Conservation (phyloP, 37 sponge, comb jelly and placozoan genomes). For the Chondrosia reniformis region DNA sequence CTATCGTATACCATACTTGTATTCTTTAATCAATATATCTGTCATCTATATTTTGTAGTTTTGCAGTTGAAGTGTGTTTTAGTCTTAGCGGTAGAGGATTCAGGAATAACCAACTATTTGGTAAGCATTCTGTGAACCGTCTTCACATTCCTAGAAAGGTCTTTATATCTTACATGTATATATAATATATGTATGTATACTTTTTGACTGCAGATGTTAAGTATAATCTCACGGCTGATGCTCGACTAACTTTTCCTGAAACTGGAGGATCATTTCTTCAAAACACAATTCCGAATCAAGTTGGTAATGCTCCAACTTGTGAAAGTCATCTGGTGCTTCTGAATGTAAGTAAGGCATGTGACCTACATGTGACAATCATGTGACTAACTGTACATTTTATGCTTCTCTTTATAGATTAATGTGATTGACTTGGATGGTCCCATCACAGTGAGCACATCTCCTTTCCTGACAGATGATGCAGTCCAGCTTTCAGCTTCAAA, state of each 20-base stretch:
- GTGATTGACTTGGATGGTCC: neutral
- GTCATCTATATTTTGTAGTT: neutral
- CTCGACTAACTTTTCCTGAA: neutral
- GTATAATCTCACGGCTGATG: slow-evolving; percentile 10
- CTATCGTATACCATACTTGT: no score
- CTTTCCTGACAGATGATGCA: neutral
- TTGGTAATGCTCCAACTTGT: neutral
- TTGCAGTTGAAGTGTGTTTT: slow-evolving; percentile 17
- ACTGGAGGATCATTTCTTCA: neutral
- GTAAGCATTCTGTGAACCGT: no score
- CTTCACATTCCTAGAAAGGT: no score
- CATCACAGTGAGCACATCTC: neutral
- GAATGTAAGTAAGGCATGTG: neutral
- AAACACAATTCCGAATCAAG: neutral
- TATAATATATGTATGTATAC: neutral
- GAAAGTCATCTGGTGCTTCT: neutral
- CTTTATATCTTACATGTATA: slow-evolving; percentile 1
- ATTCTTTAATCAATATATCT: no score
- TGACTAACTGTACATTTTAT: neutral
- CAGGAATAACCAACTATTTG: neutral
- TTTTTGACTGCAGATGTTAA: neutral
- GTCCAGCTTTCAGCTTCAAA: neutral
- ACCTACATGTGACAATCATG: neutral
- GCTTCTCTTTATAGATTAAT: neutral
- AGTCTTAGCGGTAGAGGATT: slow-evolving; percentile 13